Evolutionary conservation across 1,140 invertebrate genomes (phyloP).

Genomic region (Chironomus striatipennis): DNA sequence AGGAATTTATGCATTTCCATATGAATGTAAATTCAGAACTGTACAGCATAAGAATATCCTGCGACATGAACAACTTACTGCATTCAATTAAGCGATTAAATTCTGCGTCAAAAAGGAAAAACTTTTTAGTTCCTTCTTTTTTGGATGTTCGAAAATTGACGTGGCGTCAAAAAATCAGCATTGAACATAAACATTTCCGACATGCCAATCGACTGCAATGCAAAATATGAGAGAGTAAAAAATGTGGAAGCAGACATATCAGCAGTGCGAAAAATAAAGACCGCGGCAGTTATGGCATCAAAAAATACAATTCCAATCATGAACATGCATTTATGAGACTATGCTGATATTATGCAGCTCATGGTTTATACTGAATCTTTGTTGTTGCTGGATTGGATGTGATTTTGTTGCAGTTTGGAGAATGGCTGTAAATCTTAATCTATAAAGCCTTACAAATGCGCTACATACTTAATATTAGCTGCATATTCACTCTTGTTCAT

Average conservation of each 20-base stretch:
- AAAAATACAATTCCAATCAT: background rate
- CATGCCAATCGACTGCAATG: background rate
- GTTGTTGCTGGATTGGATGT: background rate
- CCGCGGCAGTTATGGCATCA: background rate
- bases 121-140: background rate
- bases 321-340: background rate
- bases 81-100: background rate
- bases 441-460: too few species aligned
- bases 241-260: background rate
- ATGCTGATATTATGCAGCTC: background rate
- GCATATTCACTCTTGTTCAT: too few species aligned
- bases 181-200: background rate
- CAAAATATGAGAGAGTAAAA: background rate
- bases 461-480: too few species aligned
- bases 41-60: background rate
- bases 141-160: background rate
- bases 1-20: background rate
- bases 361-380: background rate
- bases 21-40: background rate
- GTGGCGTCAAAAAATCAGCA: background rate
- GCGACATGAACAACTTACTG: background rate
- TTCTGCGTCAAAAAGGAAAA: background rate
- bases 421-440: background rate
- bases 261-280: constrained; percentile 3
- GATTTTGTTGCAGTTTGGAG: background rate